Base-by-base conservation (phyloP, 2,113 vertebrate species). In the Ceuthmochares aereus region DNA sequence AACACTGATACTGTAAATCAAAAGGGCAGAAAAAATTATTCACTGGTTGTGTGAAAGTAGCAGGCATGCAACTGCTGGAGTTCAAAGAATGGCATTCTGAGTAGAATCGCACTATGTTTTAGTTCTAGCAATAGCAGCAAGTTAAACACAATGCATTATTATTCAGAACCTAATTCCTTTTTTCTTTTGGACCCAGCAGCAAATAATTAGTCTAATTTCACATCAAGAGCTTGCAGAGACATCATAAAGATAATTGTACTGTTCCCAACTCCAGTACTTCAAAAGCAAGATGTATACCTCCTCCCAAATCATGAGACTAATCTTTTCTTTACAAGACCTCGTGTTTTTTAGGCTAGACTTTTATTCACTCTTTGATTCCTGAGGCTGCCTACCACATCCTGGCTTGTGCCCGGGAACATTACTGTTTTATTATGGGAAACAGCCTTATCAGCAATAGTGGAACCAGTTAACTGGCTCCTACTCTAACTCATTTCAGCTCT, bases 1-100 rank as follows among this genome's bases (percentile, higher is more conserved):
- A 26, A 7, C 6, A 0, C 32, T 5, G 66, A 4, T 4, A 11
- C 8, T 7, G 0, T 5, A 30, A 55, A 54, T 16, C 37, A 3
- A 3, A 25, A 5, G 37, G 73, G 16, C n/a, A 64, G 49, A 1
- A 23, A 34, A 45, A 36, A 22, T 7, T 18, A 0, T 4, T 27
- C 15, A 4, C 34, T 23, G 30, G 10, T 3, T 6, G 1, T 3
- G 47, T 2, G 32, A 10, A 34, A 10, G 43, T 29, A 37, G 60
- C 49, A 34, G 72, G 15, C 13, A 4, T 1, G 34, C 26, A 12
- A 19, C 60, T 5, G 25, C 13, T 1, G 0, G 60, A 14, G 42
- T 4, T 4, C 49, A 49, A 34, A 52, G n/a, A 9, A 23, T 2
- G 36, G 17, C 3, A 1, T 16, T n/a, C 7, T 1, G 7, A 51